Evolutionary conservation across 2,888 invertebrate species (phyloP).

Genomic region (Pandemis cinnamomeana): DNA sequence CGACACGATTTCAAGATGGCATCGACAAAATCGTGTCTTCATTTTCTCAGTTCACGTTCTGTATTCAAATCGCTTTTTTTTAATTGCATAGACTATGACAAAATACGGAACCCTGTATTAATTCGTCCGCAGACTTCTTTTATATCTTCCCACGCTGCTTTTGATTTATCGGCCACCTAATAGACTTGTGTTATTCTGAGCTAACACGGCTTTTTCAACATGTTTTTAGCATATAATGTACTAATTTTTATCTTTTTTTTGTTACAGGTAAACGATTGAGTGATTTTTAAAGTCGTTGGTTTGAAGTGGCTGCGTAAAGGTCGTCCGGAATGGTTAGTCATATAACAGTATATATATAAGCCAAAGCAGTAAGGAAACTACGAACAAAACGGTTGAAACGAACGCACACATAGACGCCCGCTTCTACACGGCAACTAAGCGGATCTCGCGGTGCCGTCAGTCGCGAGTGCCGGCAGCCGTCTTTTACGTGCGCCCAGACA

Average conservation of each 20-base stretch:
- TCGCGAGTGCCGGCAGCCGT: too few species aligned
- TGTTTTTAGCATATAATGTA: slow-evolving; percentile 19
- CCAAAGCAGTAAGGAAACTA: too few species aligned
- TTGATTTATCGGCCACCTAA: slow-evolving; percentile 37
- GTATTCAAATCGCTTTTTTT: not conserved
- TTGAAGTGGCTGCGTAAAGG: slow-evolving; percentile 17
- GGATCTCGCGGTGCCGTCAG: too few species aligned
- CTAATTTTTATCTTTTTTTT: slow-evolving; percentile 36
- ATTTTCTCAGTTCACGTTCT: not conserved
- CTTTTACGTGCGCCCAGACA: too few species aligned
- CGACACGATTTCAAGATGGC: not conserved
- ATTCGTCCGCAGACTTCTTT: slow-evolving; percentile 21
- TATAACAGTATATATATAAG: not conserved
- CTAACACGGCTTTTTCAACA: slow-evolving; percentile 33
- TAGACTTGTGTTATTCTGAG: slow-evolving; percentile 17
- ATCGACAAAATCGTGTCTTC: not conserved
- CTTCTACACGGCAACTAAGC: too few species aligned
- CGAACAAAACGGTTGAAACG: too few species aligned
- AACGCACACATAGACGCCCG: too few species aligned
- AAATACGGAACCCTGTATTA: slow-evolving; percentile 20
- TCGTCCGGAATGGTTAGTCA: slow-evolving; percentile 22
- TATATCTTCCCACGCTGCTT: slow-evolving; percentile 24
- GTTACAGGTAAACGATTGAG: slow-evolving; percentile 37
- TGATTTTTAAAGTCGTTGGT: slow-evolving; percentile 23
- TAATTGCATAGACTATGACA: not conserved